phyloP scores from a whole-genome alignment of 1,140 invertebrate genomes.

The Steinernema feltiae region DNA sequence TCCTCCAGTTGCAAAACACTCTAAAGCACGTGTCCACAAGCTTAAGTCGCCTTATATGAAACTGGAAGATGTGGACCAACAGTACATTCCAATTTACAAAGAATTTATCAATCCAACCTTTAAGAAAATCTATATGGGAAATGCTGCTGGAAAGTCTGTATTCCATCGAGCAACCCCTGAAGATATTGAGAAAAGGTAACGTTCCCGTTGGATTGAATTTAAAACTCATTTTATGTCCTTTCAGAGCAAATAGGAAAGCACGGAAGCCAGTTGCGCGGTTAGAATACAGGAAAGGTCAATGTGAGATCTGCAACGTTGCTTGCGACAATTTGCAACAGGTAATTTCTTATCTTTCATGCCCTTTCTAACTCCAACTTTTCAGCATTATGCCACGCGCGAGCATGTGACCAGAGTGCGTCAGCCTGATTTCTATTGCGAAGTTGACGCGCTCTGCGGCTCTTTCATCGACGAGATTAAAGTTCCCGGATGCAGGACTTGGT shows the following conservation, averaged over 20 bases:
- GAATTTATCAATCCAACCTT: background rate
- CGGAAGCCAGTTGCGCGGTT: background rate
- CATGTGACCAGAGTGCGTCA: background rate
- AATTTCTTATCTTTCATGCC: background rate
- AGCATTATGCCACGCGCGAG: background rate
- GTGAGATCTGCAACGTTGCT: background rate
- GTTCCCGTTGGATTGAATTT: background rate
- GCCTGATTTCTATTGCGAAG: constrained; percentile 1
- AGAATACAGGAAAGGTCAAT: background rate
- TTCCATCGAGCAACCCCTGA: background rate
- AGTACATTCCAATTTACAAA: background rate
- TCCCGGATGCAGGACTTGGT: background rate
- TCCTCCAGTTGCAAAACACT: too few relatives aligned
- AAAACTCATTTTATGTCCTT: background rate
- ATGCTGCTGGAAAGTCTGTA: background rate
- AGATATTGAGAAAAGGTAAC: background rate
- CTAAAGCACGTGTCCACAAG: too few relatives aligned
- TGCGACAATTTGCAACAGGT: background rate
- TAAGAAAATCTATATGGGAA: background rate
- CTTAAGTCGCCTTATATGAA: background rate
- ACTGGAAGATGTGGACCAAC: background rate
- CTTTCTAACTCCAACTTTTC: background rate
- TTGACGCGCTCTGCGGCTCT: background rate
- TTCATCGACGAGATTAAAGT: background rate
- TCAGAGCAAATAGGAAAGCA: background rate